Conservation (phyloP, 2,113 vertebrate species). For the Myotis yumanensis region DNA sequence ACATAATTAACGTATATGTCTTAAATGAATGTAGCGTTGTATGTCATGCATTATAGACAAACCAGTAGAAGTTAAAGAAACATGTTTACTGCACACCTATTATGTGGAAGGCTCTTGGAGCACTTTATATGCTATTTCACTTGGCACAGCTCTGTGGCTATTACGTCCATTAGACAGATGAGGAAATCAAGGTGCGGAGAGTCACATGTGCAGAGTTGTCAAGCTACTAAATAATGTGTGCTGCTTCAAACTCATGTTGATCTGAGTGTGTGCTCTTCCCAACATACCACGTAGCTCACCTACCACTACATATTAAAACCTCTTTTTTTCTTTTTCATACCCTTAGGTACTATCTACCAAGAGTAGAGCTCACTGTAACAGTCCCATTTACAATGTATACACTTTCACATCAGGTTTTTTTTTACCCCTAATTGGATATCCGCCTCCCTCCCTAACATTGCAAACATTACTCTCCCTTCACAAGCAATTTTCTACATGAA, state of each 20-base stretch:
- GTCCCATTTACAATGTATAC: neutral
- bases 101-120: neutral
- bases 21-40: neutral
- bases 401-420: conserved; percentile 64
- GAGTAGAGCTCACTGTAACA: neutral
- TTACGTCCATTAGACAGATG: neutral
- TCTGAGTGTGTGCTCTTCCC: neutral
- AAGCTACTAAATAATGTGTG: neutral
- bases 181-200: neutral
- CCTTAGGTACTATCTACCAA: neutral
- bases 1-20: neutral
- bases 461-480: conserved; percentile 48
- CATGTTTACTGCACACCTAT: neutral
- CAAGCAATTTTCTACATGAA: conserved; percentile 61
- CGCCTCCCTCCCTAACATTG: conserved; percentile 55
- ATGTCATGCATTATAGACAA: neutral
- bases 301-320: neutral
- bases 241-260: neutral
- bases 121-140: neutral
- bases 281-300: neutral
- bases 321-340: neutral
- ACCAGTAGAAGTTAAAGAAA: neutral
- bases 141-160: neutral
- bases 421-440: neutral
- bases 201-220: neutral